A percentile compares a stretch with the other conserved stretches of the same genome.
These are phyloP conservation scores for Aphidius colemani DNA, from an alignment of 2,888 invertebrate genomes.

Conservation along the genomic window DNA sequence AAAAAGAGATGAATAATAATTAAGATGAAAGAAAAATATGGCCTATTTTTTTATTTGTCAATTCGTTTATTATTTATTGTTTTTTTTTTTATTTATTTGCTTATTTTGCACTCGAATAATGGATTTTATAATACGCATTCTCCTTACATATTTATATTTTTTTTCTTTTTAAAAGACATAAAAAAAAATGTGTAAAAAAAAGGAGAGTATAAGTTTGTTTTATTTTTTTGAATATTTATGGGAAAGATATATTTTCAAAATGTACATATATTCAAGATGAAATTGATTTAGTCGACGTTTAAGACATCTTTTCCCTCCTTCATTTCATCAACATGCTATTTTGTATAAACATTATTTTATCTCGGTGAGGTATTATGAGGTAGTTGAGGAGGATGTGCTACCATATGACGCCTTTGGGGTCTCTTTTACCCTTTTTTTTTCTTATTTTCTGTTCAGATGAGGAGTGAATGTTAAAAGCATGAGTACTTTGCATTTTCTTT, in stretches of 20 bases:
- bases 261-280: not conserved
- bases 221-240: not conserved
- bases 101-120: constrained; percentile 6
- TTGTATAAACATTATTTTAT: not conserved
- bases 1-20: constrained; percentile 1
- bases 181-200: too few species aligned
- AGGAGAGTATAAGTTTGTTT: not conserved
- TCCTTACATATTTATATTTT: constrained; percentile 22
- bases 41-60: not conserved
- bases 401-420: not conserved
- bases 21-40: not conserved
- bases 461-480: not conserved
- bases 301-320: constrained; percentile 5
- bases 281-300: constrained; percentile 12
- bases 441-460: constrained; percentile 4
- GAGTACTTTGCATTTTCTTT: constrained; percentile 2
- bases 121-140: constrained; percentile 29
- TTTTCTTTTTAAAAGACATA: too few species aligned
- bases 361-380: not conserved
- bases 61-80: not conserved
- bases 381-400: not conserved
- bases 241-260: not conserved
- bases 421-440: constrained; percentile 5
- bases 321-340: constrained; percentile 30
- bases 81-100: not conserved